Base-by-base conservation (phyloP, 2,113 vertebrate genomes). In the Chrysochloris asiatica region DNA sequence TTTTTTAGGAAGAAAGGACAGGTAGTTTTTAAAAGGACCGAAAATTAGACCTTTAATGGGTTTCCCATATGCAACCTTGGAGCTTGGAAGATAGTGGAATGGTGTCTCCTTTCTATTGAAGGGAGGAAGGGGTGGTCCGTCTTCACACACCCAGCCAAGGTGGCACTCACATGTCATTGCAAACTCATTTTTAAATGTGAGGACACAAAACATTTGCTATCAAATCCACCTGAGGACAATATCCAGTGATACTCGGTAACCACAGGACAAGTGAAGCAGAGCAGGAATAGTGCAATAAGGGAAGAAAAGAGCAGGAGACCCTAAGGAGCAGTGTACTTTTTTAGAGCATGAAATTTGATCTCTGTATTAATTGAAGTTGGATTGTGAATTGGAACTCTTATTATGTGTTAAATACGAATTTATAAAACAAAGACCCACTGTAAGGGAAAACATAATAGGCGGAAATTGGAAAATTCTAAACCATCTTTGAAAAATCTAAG, bases 181-280 rank as follows among this genome's bases (percentile, higher is more conserved):
- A n/a, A 63, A 38, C n/a, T 2, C 38, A 4, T 73, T 48, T 82
- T 65, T 56, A 45, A 21, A 69, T 3, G 0, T 28, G 22, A 79
- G 28, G 63, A 14, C 72, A 41, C 12, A 38, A 65, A 77, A 24
- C 19, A 14, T 11, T 33, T n/a, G 22, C 38, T 48, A 21, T 59
- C 38, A 36, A 54, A 8, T 19, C 33, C 36, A 16, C n/a, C 47
- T 4, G 71, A 79, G 45, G 80, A 33, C 36, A 19, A 13, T 6
- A 9, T 33, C 38, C 14, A 13, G 19, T 5, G 10, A 48, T 2
- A 13, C 45, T 50, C 61, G 72, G 3, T 33, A 13, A 7, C 16
- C 0, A 0, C 26, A 36, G 50, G 6, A 43, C 22, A 7, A 0
- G 2, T 13, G 24, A n/a, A 17, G 28, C 24, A 26, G n/a, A 67